Percentiles rank a stretch among this genome's conserved stretches.
Evolutionary conservation across 2,888 invertebrate genomes (phyloP).

Genomic region (Cephus sareptanus): DNA sequence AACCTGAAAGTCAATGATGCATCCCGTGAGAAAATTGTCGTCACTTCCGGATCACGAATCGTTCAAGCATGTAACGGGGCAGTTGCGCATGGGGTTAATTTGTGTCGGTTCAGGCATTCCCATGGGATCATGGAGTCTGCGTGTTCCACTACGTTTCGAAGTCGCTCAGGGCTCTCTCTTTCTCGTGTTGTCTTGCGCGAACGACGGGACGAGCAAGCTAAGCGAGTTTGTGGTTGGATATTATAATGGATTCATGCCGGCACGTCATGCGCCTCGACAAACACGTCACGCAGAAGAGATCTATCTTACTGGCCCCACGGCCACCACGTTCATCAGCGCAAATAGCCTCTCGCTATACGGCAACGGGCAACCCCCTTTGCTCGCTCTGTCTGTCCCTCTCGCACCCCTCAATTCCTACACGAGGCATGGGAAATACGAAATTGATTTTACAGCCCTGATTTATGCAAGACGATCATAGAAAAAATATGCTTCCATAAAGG

Average conservation of each 20-base stretch:
- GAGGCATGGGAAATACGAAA: constrained; percentile 35
- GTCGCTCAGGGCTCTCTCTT: constrained; percentile 9
- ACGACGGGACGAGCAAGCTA: constrained; percentile 8
- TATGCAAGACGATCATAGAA: constrained; percentile 42
- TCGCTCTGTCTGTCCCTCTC: not conserved
- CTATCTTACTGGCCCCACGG: constrained; percentile 42
- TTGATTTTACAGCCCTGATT: constrained; percentile 49
- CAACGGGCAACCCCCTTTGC: not conserved
- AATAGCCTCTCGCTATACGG: constrained; percentile 32
- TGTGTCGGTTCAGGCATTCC: not conserved
- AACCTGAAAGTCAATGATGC: not conserved
- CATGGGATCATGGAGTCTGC: not conserved
- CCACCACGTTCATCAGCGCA: constrained; percentile 45
- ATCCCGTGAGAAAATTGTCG: not conserved
- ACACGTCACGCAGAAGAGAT: constrained; percentile 48
- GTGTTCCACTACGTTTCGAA: not conserved
- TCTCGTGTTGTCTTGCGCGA: constrained; percentile 8
- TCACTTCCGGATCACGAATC: not conserved
- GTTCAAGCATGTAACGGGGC: not conserved
- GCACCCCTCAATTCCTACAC: not conserved
- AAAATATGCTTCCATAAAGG: constrained; percentile 28
- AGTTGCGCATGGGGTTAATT: not conserved
- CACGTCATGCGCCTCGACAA: constrained; percentile 41
- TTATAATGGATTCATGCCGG: constrained; percentile 40
- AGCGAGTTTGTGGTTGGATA: constrained; percentile 23